phyloP scores from a whole-genome alignment of 2,113 vertebrate genomes.

The Ceyx margarethae region DNA sequence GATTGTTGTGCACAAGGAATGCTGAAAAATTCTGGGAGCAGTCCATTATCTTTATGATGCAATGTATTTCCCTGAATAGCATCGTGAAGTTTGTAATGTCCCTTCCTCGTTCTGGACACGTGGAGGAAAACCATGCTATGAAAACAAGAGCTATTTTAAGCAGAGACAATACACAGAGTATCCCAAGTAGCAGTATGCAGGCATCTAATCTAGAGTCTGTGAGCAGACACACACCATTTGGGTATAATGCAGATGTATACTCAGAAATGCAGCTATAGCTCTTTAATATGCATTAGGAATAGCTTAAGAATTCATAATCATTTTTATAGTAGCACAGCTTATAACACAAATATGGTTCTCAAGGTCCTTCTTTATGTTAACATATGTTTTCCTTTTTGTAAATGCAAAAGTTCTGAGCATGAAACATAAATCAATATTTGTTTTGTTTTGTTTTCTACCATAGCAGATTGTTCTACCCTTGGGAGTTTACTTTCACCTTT shows the following conservation, averaged over 20 bases:
- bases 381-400: not conserved
- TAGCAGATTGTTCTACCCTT: not conserved
- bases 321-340: not conserved
- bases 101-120: not conserved
- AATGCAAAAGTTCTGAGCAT: not conserved
- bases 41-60: not conserved
- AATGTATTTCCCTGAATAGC: not conserved
- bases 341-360: not conserved
- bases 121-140: not conserved
- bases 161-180: not conserved
- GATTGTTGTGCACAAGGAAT: not conserved
- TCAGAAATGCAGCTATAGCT: not conserved
- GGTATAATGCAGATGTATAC: not conserved
- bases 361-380: not conserved
- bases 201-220: not conserved
- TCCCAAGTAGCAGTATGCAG: not conserved
- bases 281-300: not conserved
- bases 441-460: not conserved
- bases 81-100: not conserved
- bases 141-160: not conserved
- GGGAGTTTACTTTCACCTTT: not conserved
- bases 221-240: fast-evolving
- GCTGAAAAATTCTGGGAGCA: not conserved
- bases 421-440: not conserved
- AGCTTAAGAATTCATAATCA: not conserved